Conservation (phyloP, 2,797 vertebrate genomes). For the Sebastes kiyomatsui region DNA sequence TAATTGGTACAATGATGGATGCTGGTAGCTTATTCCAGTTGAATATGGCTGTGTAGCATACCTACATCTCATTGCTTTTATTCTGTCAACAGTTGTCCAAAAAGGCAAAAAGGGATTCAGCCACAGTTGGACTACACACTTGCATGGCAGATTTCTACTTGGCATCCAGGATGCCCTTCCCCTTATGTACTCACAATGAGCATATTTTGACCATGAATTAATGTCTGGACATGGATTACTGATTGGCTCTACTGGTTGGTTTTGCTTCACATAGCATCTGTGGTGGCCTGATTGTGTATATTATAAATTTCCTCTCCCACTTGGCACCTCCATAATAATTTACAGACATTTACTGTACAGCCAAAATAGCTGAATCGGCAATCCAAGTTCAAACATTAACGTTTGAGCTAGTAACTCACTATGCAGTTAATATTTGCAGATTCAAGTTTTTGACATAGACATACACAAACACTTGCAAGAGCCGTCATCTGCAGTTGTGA, state of each 20-base stretch:
- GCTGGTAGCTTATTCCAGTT: no score
- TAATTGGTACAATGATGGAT: no score
- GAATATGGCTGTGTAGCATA: no score
- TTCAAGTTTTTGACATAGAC: neutral
- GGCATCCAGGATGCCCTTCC: neutral
- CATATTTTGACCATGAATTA: neutral
- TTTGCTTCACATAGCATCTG: neutral
- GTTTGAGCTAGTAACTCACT: neutral
- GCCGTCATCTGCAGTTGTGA: constrained; percentile 3
- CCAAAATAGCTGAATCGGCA: neutral
- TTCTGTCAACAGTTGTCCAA: neutral
- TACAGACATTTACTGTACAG: neutral
- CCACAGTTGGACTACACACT: neutral
- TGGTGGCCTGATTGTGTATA: neutral
- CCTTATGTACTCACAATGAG: neutral
- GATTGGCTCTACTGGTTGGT: neutral
- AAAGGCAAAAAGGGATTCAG: neutral
- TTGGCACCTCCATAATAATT: neutral
- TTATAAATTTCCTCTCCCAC: neutral
- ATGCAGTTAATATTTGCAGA: neutral
- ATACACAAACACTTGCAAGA: neutral
- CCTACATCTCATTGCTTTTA: no score
- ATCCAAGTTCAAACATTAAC: neutral
- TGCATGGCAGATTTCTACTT: neutral
- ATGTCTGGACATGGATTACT: neutral